Evolutionary conservation across 2,113 vertebrate genomes (phyloP), one percentile per base, ranked within the genome.

Genomic region (Hydrolagus affinis): DNA sequence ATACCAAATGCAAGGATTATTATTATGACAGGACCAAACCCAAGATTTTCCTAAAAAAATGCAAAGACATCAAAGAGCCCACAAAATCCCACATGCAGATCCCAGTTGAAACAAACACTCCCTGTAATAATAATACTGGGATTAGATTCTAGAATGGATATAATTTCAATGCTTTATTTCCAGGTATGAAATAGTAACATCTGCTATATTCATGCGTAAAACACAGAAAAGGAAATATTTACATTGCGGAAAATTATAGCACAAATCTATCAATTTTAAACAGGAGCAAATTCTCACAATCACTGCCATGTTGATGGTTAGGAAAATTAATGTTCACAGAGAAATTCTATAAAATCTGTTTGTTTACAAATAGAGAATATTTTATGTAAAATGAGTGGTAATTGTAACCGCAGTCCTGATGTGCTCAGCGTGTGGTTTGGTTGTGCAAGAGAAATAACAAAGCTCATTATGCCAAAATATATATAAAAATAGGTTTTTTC

Each of bases 401-500:
- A 62, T 15, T 8, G 60, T 60, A 64, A 8, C 25, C 11, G 60
- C 17, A 14, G 66, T 28, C 28, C 25, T 44, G 44, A 44, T 44
- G 44, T 44, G 44, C 44, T 44, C 44, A 44, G 44, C 44, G 6
- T 64, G 57, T 12, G 6, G 66, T 59, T 6, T 64, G 60, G 32
- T 14, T 66, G 25, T 83, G 66, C 62, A 83, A 44, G 15, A 32
- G 78, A 83, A 83, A 83, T 83, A 28, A 64, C 77, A 83, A 83
- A 62, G 17, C 2, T 44, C 66, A 8, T 66, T 83, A 83, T 68
- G 77, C 23, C 78, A 83, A 83, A 83, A 83, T 83, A 83, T 1
- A 25, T 83, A 83, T 83, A 83, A 83, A 83, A 83, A 83, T 83
- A 83, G 7, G 30, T 68, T 80, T 64, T 66, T 83, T 64, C 9